phyloP scores from a whole-genome alignment of 2,797 vertebrate genomes.

The Tragelaphus eurycerus region DNA sequence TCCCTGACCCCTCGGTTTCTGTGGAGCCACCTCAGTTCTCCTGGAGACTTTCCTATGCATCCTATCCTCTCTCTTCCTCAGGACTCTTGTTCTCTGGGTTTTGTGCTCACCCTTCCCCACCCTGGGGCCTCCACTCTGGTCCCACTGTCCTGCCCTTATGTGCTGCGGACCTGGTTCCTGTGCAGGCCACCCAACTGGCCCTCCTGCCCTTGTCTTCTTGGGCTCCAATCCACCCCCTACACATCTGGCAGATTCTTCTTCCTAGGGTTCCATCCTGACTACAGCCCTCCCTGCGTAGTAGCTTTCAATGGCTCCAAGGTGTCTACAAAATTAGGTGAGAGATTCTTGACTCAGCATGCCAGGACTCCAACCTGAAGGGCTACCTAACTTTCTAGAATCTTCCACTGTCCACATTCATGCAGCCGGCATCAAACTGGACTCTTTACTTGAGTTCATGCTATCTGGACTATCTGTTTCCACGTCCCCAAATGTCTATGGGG shows the following conservation, averaged over 20 bases:
- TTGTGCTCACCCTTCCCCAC: fast-evolving
- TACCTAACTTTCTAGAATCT: background rate
- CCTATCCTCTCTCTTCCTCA: background rate
- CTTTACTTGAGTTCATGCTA: background rate
- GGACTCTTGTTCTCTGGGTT: too few species aligned
- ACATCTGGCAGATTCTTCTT: background rate
- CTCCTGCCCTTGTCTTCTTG: background rate
- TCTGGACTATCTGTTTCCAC: background rate
- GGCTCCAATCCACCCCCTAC: background rate
- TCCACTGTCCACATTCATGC: background rate
- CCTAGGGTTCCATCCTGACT: background rate
- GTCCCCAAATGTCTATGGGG: background rate
- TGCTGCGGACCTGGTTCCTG: background rate
- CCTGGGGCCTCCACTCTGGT: background rate
- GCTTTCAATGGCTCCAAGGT: background rate
- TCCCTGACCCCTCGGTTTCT: background rate
- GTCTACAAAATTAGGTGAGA: background rate
- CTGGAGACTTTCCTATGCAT: background rate
- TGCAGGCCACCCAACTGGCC: background rate
- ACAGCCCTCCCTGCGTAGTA: background rate
- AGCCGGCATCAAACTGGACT: background rate
- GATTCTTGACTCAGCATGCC: background rate
- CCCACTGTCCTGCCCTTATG: fast-evolving
- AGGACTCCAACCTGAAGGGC: background rate
- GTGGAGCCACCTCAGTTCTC: fast-evolving